Conservation (phyloP, 1,140 invertebrate genomes). For the Parapsyche elsis region DNA sequence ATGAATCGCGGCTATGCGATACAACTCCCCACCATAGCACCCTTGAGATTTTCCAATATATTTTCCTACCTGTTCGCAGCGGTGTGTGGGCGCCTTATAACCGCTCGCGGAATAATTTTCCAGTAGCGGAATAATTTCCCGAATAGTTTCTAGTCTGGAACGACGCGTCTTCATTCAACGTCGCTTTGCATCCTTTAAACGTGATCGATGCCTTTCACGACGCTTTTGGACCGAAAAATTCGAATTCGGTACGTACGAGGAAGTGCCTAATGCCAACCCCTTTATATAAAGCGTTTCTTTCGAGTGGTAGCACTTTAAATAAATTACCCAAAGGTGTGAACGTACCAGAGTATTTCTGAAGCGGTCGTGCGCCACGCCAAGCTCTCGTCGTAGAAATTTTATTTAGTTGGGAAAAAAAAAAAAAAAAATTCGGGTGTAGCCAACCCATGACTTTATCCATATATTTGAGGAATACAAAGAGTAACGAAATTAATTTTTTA, state of each 20-base stretch:
- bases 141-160: too few relatives aligned
- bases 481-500: too few relatives aligned
- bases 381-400: not conserved
- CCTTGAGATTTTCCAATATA: too few relatives aligned
- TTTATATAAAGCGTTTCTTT: not conserved
- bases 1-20: too few relatives aligned
- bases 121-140: not conserved
- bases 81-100: too few relatives aligned
- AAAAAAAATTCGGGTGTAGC: too few relatives aligned
- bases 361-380: not conserved
- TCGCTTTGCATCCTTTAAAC: not conserved
- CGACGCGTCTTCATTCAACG: not conserved
- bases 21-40: too few relatives aligned
- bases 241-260: not conserved
- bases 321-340: constrained; percentile 11
- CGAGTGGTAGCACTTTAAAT: constrained; percentile 15
- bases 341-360: not conserved
- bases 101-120: not conserved
- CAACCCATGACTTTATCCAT: too few relatives aligned
- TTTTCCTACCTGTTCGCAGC: too few relatives aligned
- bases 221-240: not conserved
- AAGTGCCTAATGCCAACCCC: not conserved
- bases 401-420: not conserved
- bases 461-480: too few relatives aligned
- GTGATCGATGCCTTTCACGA: constrained; percentile 2